Base-by-base conservation (phyloP, 2,888 invertebrate species). In the Griposia aprilina region DNA sequence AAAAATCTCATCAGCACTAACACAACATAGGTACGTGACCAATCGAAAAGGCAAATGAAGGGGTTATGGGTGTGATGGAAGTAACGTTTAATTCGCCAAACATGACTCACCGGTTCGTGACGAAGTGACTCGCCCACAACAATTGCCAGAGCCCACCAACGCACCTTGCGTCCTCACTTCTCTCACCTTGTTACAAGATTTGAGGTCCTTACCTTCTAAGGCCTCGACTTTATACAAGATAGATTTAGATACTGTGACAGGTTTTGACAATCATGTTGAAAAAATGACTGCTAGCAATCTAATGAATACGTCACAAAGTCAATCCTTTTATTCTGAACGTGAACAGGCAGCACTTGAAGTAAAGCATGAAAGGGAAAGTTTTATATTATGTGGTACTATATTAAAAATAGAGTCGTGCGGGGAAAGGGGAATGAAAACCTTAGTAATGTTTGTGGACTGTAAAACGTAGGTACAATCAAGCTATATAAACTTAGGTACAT, bases 141-240 rank as follows among this genome's bases (percentile, higher is more conserved):
- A 85, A 87, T 85, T 87, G 89, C 50, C 77, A 55, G 78, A 87
- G 83, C 78, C 89, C 87, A 89, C 89, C 89, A 90, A 89, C 89
- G 81, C 90, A 84, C 86, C 78, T 79, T 83, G 71, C 90, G 90
- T 91, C 89, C 90, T 90, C 90, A 89, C 87, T 81, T 81, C 86
- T 92, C 89, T 92, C 88, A 90, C 92, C 92, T 92, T 91, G 91
- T 82, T 84, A 82, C 75, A 87, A 83, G 86, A 89, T 88, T 90
- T 90, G 84, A 90, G 87, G 87, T 90, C 90, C 89, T 91, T 92
- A 92, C 90, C 90, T 91, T 89, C 89, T 85, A 91, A 86, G 88
- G 90, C 90, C 91, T 88, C 92, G 92, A 92, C 91, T 90, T 90
- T 90, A 90, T 89, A 85, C 80, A 86, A 82, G 82, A 77, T 77